Conservation (phyloP, 2,113 vertebrate genomes). For the Cyanoderma ruficeps region DNA sequence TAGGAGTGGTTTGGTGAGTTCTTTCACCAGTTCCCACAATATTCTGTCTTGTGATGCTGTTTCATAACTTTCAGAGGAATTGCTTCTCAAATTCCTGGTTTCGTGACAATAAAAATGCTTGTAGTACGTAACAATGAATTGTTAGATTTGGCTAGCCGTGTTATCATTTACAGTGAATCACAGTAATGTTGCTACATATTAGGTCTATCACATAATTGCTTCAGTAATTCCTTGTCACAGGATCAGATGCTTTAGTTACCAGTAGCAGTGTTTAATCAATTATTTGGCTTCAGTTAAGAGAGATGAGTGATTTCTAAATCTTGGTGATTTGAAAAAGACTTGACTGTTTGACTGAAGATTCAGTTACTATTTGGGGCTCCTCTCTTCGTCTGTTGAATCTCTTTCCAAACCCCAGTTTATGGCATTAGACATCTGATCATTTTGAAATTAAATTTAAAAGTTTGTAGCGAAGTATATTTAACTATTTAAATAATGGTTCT, state of each 20-base stretch:
- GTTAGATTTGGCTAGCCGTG: neutral
- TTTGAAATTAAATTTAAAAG: neutral
- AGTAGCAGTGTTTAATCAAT: neutral
- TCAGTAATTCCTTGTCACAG: neutral
- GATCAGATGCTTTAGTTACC: neutral
- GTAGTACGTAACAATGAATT: neutral
- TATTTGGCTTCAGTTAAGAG: neutral
- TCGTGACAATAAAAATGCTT: neutral
- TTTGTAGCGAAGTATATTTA: neutral
- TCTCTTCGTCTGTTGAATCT: neutral
- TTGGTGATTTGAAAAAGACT: neutral
- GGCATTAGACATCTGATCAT: neutral
- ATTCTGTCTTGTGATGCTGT: neutral
- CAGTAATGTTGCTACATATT: neutral
- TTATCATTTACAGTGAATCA: neutral
- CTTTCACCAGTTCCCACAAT: neutral
- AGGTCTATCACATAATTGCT: neutral
- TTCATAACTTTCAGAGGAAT: neutral
- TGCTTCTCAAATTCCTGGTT: neutral
- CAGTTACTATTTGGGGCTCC: neutral
- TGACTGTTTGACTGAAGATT: neutral
- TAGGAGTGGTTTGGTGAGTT: neutral
- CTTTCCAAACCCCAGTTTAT: neutral
- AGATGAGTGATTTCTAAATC: neutral
- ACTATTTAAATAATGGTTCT: neutral